Conservation (phyloP, 1,140 invertebrate species). For the Meteorus sp. region DNA sequence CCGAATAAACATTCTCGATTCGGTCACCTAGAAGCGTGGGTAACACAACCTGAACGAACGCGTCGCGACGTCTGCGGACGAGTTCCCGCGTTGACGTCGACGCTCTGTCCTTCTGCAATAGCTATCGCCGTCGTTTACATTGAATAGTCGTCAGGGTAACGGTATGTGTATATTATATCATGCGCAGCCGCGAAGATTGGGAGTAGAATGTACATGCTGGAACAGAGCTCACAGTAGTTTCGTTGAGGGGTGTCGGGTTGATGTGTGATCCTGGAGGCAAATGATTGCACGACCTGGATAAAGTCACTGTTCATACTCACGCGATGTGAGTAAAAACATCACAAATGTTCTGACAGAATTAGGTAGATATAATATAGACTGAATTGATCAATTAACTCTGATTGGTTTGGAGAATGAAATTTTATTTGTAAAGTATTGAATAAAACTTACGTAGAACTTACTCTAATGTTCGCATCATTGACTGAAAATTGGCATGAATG, state of each 20-base stretch:
- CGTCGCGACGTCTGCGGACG: not conserved
- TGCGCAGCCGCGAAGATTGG: slow-evolving; percentile 1
- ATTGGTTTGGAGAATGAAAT: no score
- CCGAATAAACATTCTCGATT: not conserved
- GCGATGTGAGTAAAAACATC: no score
- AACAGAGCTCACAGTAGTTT: not conserved
- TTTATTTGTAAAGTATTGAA: no score
- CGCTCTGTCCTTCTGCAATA: not conserved
- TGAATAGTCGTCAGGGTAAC: slow-evolving; percentile 12
- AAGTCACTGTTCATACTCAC: not conserved
- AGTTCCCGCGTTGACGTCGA: slow-evolving; percentile 5
- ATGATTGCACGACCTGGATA: slow-evolving; percentile 4
- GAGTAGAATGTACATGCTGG: not conserved
- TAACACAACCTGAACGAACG: not conserved
- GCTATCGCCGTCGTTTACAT: not conserved
- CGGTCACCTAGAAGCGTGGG: not conserved
- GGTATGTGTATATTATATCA: not conserved
- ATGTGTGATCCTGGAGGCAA: not conserved
- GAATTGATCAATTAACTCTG: no score
- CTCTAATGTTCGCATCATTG: not conserved
- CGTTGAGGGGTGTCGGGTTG: not conserved
- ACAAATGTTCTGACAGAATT: no score
- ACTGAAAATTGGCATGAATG: slow-evolving; percentile 11
- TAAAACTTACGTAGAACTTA: not conserved
- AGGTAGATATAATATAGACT: no score